phyloP scores from a whole-genome alignment of 2,113 vertebrate genomes.

The Oncorhynchus kisutch region DNA sequence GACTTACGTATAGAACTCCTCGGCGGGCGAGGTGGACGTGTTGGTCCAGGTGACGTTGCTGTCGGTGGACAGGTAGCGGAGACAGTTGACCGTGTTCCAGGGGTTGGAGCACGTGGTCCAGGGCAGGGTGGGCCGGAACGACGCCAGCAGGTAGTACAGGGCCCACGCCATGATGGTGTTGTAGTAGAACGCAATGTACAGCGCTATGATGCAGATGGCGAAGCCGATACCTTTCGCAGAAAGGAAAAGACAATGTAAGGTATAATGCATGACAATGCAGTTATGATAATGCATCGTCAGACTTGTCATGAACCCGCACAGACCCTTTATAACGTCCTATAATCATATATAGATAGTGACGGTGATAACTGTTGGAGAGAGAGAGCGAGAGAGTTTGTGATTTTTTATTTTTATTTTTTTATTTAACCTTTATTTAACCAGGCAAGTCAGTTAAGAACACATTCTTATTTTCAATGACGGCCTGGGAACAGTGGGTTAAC shows the following conservation, averaged over 20 bases:
- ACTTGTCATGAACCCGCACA: too few species aligned
- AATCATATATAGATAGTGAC: too few species aligned
- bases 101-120: constrained; percentile 90
- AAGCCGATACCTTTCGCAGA: constrained; percentile 86
- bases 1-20: constrained; percentile 99
- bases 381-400: background rate
- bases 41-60: constrained; percentile 84
- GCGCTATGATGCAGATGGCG: constrained; percentile 93
- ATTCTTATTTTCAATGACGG: too few species aligned
- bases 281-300: too few species aligned
- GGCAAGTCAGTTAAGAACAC: too few species aligned
- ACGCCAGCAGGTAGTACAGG: constrained; percentile 94
- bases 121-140: constrained; percentile 84
- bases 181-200: constrained; percentile 96
- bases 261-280: too few species aligned
- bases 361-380: too few species aligned
- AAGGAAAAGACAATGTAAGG: too few species aligned
- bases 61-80: constrained; percentile 85
- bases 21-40: constrained; percentile 87
- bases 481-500: too few species aligned
- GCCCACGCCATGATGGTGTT: constrained; percentile 99
- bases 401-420: too few species aligned
- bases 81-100: constrained; percentile 94
- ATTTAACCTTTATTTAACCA: too few species aligned
- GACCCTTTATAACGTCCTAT: too few species aligned